Base-by-base conservation (phyloP, 2,113 vertebrate species). In the Sclerurus mexicanus region DNA sequence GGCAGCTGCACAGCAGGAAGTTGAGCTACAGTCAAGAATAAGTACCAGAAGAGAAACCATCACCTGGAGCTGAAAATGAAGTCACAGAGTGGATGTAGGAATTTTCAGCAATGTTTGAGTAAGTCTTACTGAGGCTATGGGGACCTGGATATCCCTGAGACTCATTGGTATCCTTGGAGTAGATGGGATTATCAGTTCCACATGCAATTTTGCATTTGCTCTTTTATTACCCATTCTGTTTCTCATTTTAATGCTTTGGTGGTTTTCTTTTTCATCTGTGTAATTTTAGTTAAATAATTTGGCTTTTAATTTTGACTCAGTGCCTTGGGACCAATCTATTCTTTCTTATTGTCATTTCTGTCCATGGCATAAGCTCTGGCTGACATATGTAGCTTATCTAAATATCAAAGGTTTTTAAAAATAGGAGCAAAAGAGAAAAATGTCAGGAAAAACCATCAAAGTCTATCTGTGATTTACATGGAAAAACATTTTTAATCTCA, bases 401-500 rank as follows among this genome's bases (percentile, higher is more conserved):
- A 95, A 93, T 96, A 91, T 67, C 82, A 96, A 82, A 91, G 92
- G 24, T 80, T 91, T 93, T 74, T 63, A 7, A 77, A 85, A 94
- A 63, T 60, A 21, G 28, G 56, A 89, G 8, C 17, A 95, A 91
- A 85, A 0, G 19, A 90, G 31, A 24, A 79, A 96, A 87, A 96
- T 93, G 42, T 83, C 81, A 85, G 33, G 55, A 46, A 46, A 83
- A 69, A 27, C 0, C 40, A 94, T 39, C 21, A 59, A 28, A 69
- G 18, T 60, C 40, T 85, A 87, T 21, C n/a, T 68, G 14, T 76
- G 44, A 85, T 85, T 91, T 85, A 66, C 28, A 55, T 59, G 67
- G 46, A 63, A 84, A 86, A 93, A 71, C 33, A 67, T 84, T 77
- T 77, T 27, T 46, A 67, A 90, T 68, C 67, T 80, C 33, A 66